These are phyloP conservation scores for Lagodon rhomboides DNA, from an alignment of 2,797 vertebrate species.

Conservation along the genomic window DNA sequence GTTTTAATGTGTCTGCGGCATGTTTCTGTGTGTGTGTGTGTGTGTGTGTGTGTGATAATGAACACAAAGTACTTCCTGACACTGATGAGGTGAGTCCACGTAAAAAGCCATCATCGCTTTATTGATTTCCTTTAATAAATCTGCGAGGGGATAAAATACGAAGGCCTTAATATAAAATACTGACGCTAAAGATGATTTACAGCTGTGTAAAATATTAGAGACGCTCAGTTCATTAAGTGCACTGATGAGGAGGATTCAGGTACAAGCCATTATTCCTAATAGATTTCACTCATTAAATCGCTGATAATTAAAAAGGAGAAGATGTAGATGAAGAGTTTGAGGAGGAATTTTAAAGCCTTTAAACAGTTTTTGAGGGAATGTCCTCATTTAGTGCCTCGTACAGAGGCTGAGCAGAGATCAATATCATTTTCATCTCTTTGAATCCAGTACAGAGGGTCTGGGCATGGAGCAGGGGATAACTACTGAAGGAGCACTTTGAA, in stretches of 20 bases:
- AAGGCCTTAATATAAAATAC: constrained; percentile 31
- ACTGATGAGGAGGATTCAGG: constrained; percentile 41
- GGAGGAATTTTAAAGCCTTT: neutral
- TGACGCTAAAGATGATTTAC: constrained; percentile 50
- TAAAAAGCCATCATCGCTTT: constrained; percentile 38
- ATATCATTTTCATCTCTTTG: neutral
- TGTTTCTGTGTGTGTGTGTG: neutral
- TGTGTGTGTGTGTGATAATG: neutral
- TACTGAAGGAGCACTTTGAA: too few relatives aligned
- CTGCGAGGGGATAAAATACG: constrained; percentile 33
- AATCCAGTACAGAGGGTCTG: neutral
- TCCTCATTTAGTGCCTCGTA: neutral
- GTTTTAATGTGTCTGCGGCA: neutral
- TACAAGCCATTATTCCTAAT: constrained; percentile 42
- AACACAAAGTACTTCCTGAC: constrained; percentile 9
- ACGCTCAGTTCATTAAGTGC: constrained; percentile 58
- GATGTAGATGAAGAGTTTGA: neutral
- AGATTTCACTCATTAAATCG: constrained; percentile 34
- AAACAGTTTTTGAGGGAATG: neutral
- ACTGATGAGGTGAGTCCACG: constrained; percentile 8
- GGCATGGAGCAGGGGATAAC: too few relatives aligned
- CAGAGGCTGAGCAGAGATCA: neutral
- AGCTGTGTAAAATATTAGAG: constrained; percentile 40
- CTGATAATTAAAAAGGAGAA: constrained; percentile 36
- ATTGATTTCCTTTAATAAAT: constrained; percentile 45